Evolutionary conservation across 2,113 vertebrate genomes (phyloP), one percentile per base, ranked within the genome.

Genomic region (Cyanocitta stelleri): DNA sequence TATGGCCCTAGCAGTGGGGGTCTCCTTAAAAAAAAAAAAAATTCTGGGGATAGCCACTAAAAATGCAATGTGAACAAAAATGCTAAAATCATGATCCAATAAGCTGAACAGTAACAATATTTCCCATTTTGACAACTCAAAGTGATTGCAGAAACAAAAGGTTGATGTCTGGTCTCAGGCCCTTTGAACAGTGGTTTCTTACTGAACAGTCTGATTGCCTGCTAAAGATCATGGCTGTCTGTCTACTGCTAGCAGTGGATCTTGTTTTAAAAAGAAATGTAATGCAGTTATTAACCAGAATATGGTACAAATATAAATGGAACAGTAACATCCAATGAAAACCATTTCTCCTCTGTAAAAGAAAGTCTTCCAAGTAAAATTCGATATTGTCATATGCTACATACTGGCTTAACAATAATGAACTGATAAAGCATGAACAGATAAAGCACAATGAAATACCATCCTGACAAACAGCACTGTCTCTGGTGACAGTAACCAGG

Each of bases 381-480:
- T 54, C 44, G 33, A 85, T 62, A 89, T 71, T 68, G 29, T 22
- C 16, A n/a, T 37, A 56, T 27, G 41, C 20, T 66, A 73, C 27
- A 11, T 54, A 68, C 15, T 0, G 2, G 32, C n/a, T 73, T 61
- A 95, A 95, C 92, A 87, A 88, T 41, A 95, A 92, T 91, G 93
- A 95, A 88, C 72, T 67, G 54, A 82, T 94, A 93, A 71, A 81
- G 22, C 16, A 55, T 7, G 21, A 78, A 41, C 58, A 87, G 73
- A 80, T 78, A 95, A 89, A 89, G 66, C 37, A 71, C 56, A 95
- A 95, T 93, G 78, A 97, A 96, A 97, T 83, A 81, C 16, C 5
- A 3, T 81, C 72, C 84, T 77, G 67, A 88, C 66, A 87, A 90
- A 82, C 59, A 58, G n/a, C n/a, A 39, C 81, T 76, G 39, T 54